Percentiles rank a stretch among this genome's conserved stretches.
These are phyloP conservation scores for Incurvaria masculella DNA, from an alignment of 2,888 invertebrate species.

Conservation along the genomic window DNA sequence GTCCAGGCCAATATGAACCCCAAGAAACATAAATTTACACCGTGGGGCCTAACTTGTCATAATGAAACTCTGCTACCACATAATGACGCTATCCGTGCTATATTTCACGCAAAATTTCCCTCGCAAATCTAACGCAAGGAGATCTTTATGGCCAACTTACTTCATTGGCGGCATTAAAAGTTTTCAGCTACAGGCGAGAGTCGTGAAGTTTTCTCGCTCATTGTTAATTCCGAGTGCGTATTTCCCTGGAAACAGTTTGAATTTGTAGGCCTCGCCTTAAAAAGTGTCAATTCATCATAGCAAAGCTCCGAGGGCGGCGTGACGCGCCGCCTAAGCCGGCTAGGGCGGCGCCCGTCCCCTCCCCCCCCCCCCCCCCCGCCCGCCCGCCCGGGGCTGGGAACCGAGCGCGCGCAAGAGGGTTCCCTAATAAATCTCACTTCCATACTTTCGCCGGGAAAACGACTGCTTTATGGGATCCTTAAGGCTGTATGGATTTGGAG, in stretches of 20 bases:
- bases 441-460: conserved; percentile 55
- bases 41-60: background rate
- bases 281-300: conserved; percentile 57
- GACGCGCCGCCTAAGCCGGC: conserved; percentile 6
- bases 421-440: conserved; percentile 55
- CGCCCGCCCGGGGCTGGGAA: conserved; percentile 15
- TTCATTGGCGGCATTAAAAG: conserved; percentile 53
- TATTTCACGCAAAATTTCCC: conserved; percentile 12
- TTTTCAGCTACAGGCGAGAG: conserved; percentile 39
- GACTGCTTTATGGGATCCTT: conserved; percentile 58
- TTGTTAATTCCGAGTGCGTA: conserved; percentile 53
- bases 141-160: conserved; percentile 41
- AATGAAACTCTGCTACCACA: background rate
- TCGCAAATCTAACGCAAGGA: conserved; percentile 42
- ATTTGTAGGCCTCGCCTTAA: conserved; percentile 50
- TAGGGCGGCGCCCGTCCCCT: too few species aligned
- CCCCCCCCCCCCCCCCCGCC: background rate
- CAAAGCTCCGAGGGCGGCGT: conserved; percentile 41
- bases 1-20: too few species aligned
- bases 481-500: conserved; percentile 59
- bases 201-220: conserved; percentile 33
- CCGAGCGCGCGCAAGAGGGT: conserved; percentile 47
- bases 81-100: background rate
- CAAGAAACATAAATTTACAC: background rate
- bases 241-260: conserved; percentile 40